Percentiles rank a stretch among this genome's conserved stretches.
Evolutionary conservation across 2,888 invertebrate genomes (phyloP).

Genomic region (Leptinotarsa juncta): DNA sequence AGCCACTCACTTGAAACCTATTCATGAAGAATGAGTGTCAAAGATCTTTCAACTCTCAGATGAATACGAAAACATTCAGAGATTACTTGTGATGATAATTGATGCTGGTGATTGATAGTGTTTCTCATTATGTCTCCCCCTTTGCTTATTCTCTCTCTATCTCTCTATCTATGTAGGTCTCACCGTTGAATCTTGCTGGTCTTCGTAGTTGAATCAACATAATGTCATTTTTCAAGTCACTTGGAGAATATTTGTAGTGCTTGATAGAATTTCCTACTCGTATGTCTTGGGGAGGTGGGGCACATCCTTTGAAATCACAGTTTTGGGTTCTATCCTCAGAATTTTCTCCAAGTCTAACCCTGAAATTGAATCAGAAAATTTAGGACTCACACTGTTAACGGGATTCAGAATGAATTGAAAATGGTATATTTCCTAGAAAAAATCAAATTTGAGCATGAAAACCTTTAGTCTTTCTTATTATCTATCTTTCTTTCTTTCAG

Average conservation of each 20-base stretch:
- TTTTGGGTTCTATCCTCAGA: constrained; percentile 49
- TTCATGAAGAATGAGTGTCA: no score
- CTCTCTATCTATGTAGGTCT: background rate
- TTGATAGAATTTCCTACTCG: constrained; percentile 45
- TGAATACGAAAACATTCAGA: no score
- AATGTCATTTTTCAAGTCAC: constrained; percentile 58
- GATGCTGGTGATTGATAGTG: no score
- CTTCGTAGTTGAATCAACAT: constrained; percentile 51
- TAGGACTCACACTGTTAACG: background rate
- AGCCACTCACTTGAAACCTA: no score
- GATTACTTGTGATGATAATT: no score
- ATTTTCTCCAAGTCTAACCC: constrained; percentile 58
- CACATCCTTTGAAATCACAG: constrained; percentile 39
- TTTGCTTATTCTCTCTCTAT: background rate
- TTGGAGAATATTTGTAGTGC: constrained; percentile 21
- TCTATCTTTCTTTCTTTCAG: no score
- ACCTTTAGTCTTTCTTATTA: no score
- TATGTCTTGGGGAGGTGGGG: constrained; percentile 62
- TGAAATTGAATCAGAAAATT: constrained; percentile 36
- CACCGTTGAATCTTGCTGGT: constrained; percentile 38
- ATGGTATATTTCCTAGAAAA: no score
- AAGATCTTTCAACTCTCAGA: no score
- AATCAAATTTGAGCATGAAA: no score
- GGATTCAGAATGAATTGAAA: background rate
- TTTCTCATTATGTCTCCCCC: no score